These are phyloP conservation scores for Geococcyx californianus DNA, from an alignment of 2,113 vertebrate species.

Conservation along the genomic window DNA sequence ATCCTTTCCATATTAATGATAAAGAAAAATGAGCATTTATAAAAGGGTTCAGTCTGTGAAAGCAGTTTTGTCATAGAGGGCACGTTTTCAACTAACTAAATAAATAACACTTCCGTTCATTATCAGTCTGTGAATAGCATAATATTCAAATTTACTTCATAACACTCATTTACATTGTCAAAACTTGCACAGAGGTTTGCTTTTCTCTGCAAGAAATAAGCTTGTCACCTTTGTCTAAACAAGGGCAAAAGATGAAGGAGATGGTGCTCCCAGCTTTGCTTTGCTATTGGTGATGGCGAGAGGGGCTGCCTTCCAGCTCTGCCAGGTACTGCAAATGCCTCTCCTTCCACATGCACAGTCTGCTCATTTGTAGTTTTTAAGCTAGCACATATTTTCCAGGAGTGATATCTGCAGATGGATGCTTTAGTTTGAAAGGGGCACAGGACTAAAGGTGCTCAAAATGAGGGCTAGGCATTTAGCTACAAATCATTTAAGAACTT, in stretches of 20 bases:
- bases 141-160: neutral
- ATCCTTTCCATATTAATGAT: neutral
- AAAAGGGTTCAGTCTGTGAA: neutral
- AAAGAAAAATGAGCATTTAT: neutral
- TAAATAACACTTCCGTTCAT: neutral
- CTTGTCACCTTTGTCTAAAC: neutral
- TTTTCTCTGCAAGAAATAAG: neutral
- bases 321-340: neutral
- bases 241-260: neutral
- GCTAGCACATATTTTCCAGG: neutral
- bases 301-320: neutral
- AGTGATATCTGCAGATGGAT: neutral
- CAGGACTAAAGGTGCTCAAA: neutral
- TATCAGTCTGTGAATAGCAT: neutral
- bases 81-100: neutral
- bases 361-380: neutral
- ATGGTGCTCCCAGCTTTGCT: neutral
- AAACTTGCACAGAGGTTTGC: neutral
- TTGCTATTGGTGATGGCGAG: neutral
- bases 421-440: neutral
- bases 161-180: neutral
- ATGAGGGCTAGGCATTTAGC: neutral
- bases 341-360: neutral
- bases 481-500: neutral
- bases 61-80: neutral